Percentiles rank a stretch among this genome's conserved stretches.
These are phyloP conservation scores for Atta texana DNA, from an alignment of 1,140 invertebrate species.

Conservation along the genomic window DNA sequence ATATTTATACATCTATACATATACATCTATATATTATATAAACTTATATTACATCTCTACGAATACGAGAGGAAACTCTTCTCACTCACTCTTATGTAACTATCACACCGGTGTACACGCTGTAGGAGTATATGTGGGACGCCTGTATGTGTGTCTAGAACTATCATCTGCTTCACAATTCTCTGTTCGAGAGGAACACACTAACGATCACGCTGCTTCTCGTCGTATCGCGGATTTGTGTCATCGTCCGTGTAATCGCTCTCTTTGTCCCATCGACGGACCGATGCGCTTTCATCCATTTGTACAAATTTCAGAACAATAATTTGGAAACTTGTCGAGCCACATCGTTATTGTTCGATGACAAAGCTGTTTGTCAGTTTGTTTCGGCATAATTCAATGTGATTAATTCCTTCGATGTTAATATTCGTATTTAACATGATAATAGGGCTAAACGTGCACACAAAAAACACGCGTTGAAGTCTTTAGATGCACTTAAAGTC, in stretches of 20 bases:
- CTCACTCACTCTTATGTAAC: constrained; percentile 71
- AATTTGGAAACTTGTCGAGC: constrained; percentile 14
- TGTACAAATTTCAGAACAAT: constrained; percentile 23
- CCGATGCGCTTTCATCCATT: constrained; percentile 41
- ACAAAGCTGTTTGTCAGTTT: constrained; percentile 16
- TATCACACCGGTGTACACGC: constrained; percentile 66
- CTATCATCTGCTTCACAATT: constrained; percentile 56
- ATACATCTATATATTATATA: constrained; percentile 59
- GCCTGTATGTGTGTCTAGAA: constrained; percentile 76
- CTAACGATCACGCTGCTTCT: constrained; percentile 54
- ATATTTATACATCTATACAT: constrained; percentile 67
- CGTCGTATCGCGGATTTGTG: constrained; percentile 32
- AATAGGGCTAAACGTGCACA: not conserved
- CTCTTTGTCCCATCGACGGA: not conserved
- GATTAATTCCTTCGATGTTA: constrained; percentile 1
- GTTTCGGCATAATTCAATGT: not conserved
- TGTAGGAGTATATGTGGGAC: constrained; percentile 70
- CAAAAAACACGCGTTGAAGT: not conserved
- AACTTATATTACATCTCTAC: constrained; percentile 62
- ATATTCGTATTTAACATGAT: not conserved
- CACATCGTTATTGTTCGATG: not conserved
- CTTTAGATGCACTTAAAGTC: not conserved
- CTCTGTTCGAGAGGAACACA: constrained; percentile 57
- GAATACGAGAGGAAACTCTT: constrained; percentile 31
- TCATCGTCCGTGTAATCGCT: constrained; percentile 10